Percentiles rank a stretch among this genome's conserved stretches.
Evolutionary conservation across 2,888 invertebrate species (phyloP).

Genomic region (Plemyria rubiginata): DNA sequence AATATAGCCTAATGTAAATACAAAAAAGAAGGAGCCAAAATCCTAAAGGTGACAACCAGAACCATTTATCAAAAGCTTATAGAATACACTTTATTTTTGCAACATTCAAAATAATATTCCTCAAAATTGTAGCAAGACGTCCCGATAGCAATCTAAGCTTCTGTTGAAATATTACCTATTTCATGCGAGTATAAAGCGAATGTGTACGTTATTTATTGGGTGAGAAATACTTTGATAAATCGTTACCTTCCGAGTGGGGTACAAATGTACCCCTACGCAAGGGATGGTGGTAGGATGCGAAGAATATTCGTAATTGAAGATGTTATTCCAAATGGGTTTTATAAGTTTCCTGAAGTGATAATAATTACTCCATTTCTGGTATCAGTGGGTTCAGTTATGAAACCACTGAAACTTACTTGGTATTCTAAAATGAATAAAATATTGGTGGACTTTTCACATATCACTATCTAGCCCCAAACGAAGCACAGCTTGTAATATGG

Average conservation of each 20-base stretch:
- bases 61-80: conserved; percentile 28
- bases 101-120: conserved; percentile 36
- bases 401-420: too few relatives aligned
- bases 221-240: conserved; percentile 78
- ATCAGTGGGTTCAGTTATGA: not conserved
- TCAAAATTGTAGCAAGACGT: conserved; percentile 36
- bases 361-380: not conserved
- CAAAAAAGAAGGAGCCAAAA: conserved; percentile 3
- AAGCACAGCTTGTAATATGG: too few relatives aligned
- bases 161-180: conserved; percentile 59
- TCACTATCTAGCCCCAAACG: too few relatives aligned
- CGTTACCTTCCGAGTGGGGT: conserved; percentile 54
- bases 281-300: conserved; percentile 43
- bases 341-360: conserved; percentile 6
- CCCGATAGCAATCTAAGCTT: conserved; percentile 53
- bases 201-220: conserved; percentile 76
- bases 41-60: conserved; percentile 18
- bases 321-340: conserved; percentile 31
- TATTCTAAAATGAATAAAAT: too few relatives aligned
- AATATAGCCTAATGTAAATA: too few relatives aligned
- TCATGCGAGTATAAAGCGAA: conserved; percentile 57
- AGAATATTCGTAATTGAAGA: conserved; percentile 35
- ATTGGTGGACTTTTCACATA: too few relatives aligned
- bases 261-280: conserved; percentile 39
- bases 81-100: conserved; percentile 32